Evolutionary conservation across 2,888 invertebrate genomes (phyloP), one percentile per base, ranked within the genome.

Genomic region (Lepas anatifera): DNA sequence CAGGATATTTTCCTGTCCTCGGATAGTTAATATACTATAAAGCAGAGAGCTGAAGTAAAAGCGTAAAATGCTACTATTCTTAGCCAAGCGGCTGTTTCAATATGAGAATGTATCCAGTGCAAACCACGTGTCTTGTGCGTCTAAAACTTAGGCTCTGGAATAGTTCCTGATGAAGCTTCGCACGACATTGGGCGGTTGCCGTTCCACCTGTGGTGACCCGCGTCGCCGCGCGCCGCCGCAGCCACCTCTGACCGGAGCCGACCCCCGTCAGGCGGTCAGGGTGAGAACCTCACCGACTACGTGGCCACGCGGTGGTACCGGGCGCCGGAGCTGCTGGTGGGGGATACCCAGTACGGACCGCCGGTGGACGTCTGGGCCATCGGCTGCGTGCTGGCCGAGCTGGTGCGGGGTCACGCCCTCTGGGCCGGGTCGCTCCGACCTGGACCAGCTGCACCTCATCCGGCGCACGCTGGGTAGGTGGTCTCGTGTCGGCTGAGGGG

Each of bases 351-450:
- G 73, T 85, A 85, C 75, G 84, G 84, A 0, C 81, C 84, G 4
- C 71, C 73, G 18, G 95, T 99, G 0, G 99, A 99, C 80, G 92
- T 99, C 7, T 99, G 98, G 98, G 99, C 98, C 68, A 93, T 98
- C 75, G 98, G 88, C 86, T 79, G 75, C 58, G 75, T 74, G 7
- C 70, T 75, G 71, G 76, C 77, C 0, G 77, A 77, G 72, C 71
- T 78, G 68, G 75, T 74, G 69, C 86, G 89, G 68, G 93, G 95
- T 25, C 95, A 95, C 80, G 95, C 96, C 1, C 79, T 97, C 39
- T 99, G 98, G 98, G 98, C 98, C 99, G 0, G 99, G 99, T 50
- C 92, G 96, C 80, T 97, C 97, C 43, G 99, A 99, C 81, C 91
- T 99, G 35, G 99, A 99, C 82, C 98, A 99, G 81, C 82, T 99